Evolutionary conservation across 2,888 invertebrate species (phyloP).

Genomic region (Ramazzottius varieornatus): DNA sequence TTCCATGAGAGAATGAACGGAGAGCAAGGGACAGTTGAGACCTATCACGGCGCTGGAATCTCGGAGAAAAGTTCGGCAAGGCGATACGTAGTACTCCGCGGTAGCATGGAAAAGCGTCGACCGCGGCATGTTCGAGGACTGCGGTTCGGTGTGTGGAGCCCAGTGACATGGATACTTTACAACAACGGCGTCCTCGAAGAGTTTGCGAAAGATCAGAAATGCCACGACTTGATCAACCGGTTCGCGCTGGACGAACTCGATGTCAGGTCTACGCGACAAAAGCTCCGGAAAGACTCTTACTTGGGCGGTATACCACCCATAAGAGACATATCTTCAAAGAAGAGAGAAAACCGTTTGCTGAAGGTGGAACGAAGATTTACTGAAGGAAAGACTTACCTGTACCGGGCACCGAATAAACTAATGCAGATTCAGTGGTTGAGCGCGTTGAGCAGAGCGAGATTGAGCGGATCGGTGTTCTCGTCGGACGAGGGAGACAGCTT

Average conservation of each 20-base stretch:
- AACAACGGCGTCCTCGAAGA: background rate
- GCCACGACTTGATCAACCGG: background rate
- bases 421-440: constrained; percentile 2
- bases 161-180: background rate
- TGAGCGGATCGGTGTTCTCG: background rate
- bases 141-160: background rate
- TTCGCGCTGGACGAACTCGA: background rate
- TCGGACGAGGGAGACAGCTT: background rate
- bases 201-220: background rate
- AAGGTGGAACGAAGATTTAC: background rate
- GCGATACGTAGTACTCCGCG: background rate
- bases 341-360: no score
- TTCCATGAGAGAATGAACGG: no score
- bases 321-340: no score
- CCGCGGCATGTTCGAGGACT: background rate
- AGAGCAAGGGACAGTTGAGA: no score
- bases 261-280: background rate
- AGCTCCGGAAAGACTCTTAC: background rate
- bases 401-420: background rate
- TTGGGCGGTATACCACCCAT: no score
- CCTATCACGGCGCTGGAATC: no score
- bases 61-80: no score
- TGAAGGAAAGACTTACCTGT: background rate
- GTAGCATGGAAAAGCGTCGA: background rate
- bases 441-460: background rate